Evolutionary conservation across 1,140 invertebrate genomes (phyloP).

Genomic region (Vanessa tameamea): DNA sequence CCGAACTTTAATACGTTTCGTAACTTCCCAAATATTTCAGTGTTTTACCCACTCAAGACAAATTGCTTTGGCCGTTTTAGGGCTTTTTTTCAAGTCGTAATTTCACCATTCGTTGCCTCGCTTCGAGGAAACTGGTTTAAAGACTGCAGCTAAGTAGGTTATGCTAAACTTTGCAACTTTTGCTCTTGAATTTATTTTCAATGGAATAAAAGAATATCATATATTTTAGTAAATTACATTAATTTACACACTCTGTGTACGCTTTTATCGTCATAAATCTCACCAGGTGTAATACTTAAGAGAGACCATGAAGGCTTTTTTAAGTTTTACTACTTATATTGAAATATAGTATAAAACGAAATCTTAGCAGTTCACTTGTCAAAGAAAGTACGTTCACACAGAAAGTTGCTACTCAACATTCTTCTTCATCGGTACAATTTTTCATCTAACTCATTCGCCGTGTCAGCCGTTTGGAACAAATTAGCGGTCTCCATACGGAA

Average conservation of each 20-base stretch:
- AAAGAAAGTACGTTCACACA: no score
- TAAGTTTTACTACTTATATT: no score
- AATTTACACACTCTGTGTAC: background rate
- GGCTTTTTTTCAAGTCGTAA: constrained; percentile 55
- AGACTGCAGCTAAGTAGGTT: constrained; percentile 23
- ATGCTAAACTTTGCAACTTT: constrained; percentile 29
- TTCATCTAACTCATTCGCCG: no score
- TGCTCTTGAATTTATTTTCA: constrained; percentile 10
- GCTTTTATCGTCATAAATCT: no score
- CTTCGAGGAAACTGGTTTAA: constrained; percentile 27
- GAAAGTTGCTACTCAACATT: no score
- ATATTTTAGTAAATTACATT: constrained; percentile 2
- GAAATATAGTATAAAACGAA: no score
- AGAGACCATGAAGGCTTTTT: no score
- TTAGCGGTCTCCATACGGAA: no score
- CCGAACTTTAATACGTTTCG: constrained; percentile 66
- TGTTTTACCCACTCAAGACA: constrained; percentile 72
- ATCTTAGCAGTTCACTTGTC: no score
- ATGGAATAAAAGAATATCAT: constrained; percentile 6
- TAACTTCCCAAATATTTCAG: constrained; percentile 72
- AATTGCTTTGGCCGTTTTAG: constrained; percentile 61
- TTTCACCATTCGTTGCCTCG: constrained; percentile 45
- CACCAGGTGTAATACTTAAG: no score
- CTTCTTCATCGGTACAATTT: no score
- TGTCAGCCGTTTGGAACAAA: background rate